phyloP scores from a whole-genome alignment of 2,797 vertebrate species.

The Kryptolebias ocellatus region DNA sequence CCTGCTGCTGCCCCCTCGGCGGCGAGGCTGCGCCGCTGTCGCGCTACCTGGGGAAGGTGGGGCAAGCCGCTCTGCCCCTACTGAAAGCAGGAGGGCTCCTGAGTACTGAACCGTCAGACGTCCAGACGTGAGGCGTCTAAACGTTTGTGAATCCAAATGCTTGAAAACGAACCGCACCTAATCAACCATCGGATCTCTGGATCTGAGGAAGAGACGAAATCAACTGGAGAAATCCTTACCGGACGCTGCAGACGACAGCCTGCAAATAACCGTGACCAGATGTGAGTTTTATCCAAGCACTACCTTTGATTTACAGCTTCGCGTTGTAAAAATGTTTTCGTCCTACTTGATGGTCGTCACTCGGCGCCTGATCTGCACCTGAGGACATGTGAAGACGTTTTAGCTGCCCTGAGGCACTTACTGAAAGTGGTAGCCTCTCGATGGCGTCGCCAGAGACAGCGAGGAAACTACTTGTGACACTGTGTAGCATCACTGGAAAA shows the following conservation, averaged over 20 bases:
- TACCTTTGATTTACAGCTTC: constrained; percentile 26
- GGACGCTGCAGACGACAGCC: constrained; percentile 34
- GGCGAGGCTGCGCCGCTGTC: constrained; percentile 75
- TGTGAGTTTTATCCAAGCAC: constrained; percentile 28
- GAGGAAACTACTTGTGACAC: constrained; percentile 74
- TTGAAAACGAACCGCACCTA: constrained; percentile 22
- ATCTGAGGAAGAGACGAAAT: constrained; percentile 28
- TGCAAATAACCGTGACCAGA: constrained; percentile 44
- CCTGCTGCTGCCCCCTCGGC: constrained; percentile 79
- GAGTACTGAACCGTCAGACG: constrained; percentile 80
- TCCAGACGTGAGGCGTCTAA: constrained; percentile 82
- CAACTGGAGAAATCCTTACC: constrained; percentile 21
- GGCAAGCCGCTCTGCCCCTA: constrained; percentile 85
- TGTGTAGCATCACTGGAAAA: constrained; percentile 55
- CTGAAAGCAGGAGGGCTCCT: constrained; percentile 85
- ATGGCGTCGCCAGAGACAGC: constrained; percentile 61
- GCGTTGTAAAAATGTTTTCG: constrained; percentile 35
- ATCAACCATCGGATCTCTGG: constrained; percentile 23
- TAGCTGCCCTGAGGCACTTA: constrained; percentile 41
- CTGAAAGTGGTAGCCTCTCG: constrained; percentile 32
- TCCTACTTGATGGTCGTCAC: constrained; percentile 36
- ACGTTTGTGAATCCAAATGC: constrained; percentile 21
- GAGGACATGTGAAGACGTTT: constrained; percentile 51
- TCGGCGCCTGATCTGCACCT: constrained; percentile 37
- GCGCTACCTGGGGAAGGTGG: constrained; percentile 89